These are phyloP conservation scores for Hecatera dysodea DNA, from an alignment of 2,888 invertebrate species.

Conservation along the genomic window DNA sequence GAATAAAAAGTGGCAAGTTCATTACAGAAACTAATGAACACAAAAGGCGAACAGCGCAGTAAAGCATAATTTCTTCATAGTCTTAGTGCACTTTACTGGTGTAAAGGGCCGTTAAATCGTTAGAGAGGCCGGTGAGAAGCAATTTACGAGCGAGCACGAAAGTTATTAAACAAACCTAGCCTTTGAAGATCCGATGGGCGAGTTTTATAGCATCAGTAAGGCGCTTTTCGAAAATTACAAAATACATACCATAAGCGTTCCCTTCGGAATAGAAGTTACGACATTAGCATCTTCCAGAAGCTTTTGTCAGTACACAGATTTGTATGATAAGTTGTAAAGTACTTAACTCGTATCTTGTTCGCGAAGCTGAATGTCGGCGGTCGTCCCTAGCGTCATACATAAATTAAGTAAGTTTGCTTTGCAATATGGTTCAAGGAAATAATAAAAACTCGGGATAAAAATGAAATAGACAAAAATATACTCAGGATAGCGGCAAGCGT, in stretches of 20 bases:
- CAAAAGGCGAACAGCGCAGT: conserved; percentile 63
- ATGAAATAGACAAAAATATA: conserved; percentile 62
- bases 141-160: conserved; percentile 81
- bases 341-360: conserved; percentile 65
- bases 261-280: conserved; percentile 49
- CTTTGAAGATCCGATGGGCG: conserved; percentile 73
- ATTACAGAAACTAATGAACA: conserved; percentile 71
- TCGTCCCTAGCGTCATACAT: conserved; percentile 60
- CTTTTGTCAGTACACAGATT: conserved; percentile 63
- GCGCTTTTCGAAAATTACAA: conserved; percentile 63
- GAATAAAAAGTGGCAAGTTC: conserved; percentile 55
- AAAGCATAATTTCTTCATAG: conserved; percentile 74
- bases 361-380: conserved; percentile 53
- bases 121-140: conserved; percentile 76
- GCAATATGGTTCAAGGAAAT: conserved; percentile 60
- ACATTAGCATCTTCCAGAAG: conserved; percentile 56
- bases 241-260: conserved; percentile 57
- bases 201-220: conserved; percentile 71
- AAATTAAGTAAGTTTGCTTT: conserved; percentile 64
- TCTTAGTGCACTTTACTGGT: conserved; percentile 72
- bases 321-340: conserved; percentile 63
- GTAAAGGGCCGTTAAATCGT: conserved; percentile 79
- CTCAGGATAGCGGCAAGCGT: conserved; percentile 72
- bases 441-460: conserved; percentile 64
- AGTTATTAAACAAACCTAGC: conserved; percentile 77